A percentile compares a stretch with the other conserved stretches of the same genome.
Evolutionary conservation across 2,888 invertebrate species (phyloP).

Genomic region (Leucania comma): DNA sequence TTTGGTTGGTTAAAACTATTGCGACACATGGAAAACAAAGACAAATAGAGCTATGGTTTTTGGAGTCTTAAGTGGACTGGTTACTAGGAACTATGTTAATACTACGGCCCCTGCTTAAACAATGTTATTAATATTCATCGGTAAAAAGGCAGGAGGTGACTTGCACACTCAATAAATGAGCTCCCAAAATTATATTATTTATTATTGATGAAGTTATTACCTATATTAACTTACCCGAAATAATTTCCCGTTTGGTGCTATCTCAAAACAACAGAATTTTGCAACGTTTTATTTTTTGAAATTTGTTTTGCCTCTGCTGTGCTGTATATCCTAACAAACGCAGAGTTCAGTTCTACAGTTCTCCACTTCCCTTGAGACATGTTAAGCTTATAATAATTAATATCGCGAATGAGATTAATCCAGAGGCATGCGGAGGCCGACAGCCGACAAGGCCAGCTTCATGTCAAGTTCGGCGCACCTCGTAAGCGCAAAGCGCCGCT

Average conservation of each 20-base stretch:
- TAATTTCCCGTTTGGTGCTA: background rate
- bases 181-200: too few relatives aligned
- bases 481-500: conserved; percentile 87
- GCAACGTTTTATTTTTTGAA: background rate
- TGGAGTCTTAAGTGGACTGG: too few relatives aligned
- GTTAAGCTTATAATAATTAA: conserved; percentile 3
- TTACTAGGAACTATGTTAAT: too few relatives aligned
- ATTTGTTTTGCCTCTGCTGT: background rate
- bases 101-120: too few relatives aligned
- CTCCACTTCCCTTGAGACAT: background rate
- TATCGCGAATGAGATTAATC: conserved; percentile 38
- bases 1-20: too few relatives aligned
- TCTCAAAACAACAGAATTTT: background rate
- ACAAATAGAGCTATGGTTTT: too few relatives aligned
- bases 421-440: conserved; percentile 53
- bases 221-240: background rate
- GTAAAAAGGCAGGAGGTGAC: too few relatives aligned
- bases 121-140: too few relatives aligned
- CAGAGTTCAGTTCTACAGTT: background rate
- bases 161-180: too few relatives aligned
- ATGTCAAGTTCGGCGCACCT: conserved; percentile 88
- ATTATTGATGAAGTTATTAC: background rate
- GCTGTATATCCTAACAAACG: background rate
- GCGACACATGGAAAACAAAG: too few relatives aligned
- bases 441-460: conserved; percentile 76